phyloP scores from a whole-genome alignment of 2,797 vertebrate genomes.

The Taenioides sp. region DNA sequence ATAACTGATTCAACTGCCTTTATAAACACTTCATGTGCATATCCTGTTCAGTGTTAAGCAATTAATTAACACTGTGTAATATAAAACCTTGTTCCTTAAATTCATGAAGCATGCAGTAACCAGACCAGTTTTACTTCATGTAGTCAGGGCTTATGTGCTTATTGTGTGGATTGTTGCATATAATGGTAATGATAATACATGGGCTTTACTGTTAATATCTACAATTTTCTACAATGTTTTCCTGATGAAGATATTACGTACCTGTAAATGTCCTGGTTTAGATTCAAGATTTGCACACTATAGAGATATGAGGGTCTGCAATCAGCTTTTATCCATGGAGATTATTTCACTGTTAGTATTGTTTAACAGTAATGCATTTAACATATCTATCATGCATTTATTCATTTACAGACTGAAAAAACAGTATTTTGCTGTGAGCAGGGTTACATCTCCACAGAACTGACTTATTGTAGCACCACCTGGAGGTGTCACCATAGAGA shows the following conservation, averaged over 20 bases:
- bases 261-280: background rate
- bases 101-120: background rate
- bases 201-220: no score
- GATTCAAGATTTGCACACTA: background rate
- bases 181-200: background rate
- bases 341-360: background rate
- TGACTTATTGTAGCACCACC: no score
- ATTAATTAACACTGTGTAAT: background rate
- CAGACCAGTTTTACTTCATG: background rate
- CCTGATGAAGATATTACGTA: background rate
- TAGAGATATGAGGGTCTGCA: no score
- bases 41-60: background rate
- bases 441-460: no score
- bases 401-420: no score
- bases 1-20: background rate
- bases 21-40: background rate
- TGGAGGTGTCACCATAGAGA: no score
- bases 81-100: constrained; percentile 1
- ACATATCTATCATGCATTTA: no score
- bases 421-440: no score
- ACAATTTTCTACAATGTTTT: background rate
- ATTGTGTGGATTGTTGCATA: background rate
- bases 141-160: background rate
- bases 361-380: background rate
- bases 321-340: background rate